Evolutionary conservation across 2,113 vertebrate species (phyloP).

Genomic region (Carassius auratus): DNA sequence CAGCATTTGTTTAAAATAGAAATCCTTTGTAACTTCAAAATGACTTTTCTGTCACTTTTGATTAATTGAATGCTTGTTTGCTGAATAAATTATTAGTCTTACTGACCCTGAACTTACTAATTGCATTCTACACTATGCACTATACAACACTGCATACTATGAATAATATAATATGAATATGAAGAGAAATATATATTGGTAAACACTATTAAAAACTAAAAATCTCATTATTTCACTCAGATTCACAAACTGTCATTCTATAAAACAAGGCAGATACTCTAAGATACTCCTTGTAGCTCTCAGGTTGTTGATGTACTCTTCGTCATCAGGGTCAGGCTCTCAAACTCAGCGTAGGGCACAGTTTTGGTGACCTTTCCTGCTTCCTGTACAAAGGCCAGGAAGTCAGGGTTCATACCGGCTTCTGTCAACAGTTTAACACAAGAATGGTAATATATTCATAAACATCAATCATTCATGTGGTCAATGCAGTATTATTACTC

Average conservation of each 20-base stretch:
- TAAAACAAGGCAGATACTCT: slow-evolving; percentile 38
- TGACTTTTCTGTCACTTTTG: neutral
- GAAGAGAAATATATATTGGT: neutral
- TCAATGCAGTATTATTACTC: neutral
- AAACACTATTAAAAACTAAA: neutral
- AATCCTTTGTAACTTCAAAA: neutral
- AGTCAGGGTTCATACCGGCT: neutral
- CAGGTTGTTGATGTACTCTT: slow-evolving; percentile 78
- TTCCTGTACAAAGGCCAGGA: slow-evolving; percentile 15
- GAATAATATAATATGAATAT: neutral
- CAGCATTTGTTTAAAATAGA: too few species aligned
- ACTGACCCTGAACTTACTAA: neutral
- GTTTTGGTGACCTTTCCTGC: slow-evolving; percentile 69
- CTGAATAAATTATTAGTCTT: neutral
- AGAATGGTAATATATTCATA: neutral
- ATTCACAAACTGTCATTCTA: neutral
- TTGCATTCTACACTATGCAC: neutral
- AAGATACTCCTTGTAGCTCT: slow-evolving; percentile 79
- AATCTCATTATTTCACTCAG: too few species aligned
- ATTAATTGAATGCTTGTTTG: neutral
- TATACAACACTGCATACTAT: neutral
- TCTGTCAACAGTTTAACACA: slow-evolving; percentile 7
- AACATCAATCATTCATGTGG: slow-evolving; percentile 21
- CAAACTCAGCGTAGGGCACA: slow-evolving; percentile 82
- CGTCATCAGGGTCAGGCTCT: slow-evolving; percentile 77